These are phyloP conservation scores for Caretta caretta DNA, from an alignment of 2,113 vertebrate species.

Conservation along the genomic window DNA sequence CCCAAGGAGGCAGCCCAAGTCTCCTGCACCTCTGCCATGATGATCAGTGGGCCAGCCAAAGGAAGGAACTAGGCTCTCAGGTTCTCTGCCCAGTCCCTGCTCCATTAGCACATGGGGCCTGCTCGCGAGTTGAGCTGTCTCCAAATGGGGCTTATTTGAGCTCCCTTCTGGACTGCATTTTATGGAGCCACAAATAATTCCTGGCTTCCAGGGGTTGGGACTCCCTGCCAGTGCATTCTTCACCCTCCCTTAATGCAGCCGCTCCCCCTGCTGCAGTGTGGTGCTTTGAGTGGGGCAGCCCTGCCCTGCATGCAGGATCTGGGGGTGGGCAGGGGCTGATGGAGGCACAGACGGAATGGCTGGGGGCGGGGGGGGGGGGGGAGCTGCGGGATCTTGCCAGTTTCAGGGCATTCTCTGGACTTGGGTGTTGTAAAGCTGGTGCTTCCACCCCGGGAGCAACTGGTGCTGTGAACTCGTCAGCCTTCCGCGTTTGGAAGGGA, in stretches of 20 bases:
- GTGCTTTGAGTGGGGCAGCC: accelerated
- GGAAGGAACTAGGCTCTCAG: not conserved
- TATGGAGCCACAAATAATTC: not conserved
- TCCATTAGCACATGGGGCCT: not conserved
- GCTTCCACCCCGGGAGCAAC: not conserved
- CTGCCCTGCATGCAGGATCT: accelerated
- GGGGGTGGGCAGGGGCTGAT: not conserved
- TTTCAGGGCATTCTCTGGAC: accelerated
- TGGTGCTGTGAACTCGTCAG: not conserved
- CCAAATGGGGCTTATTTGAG: not conserved
- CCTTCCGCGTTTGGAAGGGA: not conserved
- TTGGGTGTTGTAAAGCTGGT: not conserved
- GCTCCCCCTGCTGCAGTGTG: not conserved
- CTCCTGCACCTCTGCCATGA: too few species aligned
- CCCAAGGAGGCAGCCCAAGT: too few species aligned
- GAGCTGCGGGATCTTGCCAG: accelerated
- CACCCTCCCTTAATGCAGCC: not conserved
- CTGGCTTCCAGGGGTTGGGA: not conserved
- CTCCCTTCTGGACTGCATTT: accelerated
- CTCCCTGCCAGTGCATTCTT: not conserved
- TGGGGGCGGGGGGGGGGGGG: accelerated
- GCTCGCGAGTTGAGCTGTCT: accelerated
- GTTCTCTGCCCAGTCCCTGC: not conserved
- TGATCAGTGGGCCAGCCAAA: too few species aligned
- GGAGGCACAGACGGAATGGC: accelerated